These are phyloP conservation scores for Torymus aiolomorphi DNA, from an alignment of 2,888 invertebrate species.

Conservation along the genomic window DNA sequence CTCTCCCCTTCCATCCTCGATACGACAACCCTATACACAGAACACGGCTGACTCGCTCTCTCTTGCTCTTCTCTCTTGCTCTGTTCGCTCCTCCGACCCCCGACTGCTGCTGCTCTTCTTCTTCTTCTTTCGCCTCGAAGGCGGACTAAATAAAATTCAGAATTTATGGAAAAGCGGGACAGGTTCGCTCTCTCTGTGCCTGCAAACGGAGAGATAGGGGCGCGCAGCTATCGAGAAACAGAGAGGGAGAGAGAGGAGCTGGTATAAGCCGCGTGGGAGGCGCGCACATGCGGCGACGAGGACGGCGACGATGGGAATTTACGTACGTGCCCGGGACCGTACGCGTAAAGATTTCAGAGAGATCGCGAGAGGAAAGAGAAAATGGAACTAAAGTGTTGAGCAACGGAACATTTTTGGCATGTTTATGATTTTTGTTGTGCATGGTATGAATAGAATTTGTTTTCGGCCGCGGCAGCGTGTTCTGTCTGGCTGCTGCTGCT, in stretches of 20 bases:
- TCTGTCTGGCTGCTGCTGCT: no score
- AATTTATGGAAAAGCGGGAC: conserved; percentile 72
- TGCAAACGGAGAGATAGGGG: conserved; percentile 7
- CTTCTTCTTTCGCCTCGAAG: conserved; percentile 40
- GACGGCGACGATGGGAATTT: conserved; percentile 37
- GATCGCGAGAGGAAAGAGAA: conserved; percentile 1
- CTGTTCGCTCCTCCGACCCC: neutral
- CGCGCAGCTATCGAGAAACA: no score
- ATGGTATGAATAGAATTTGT: conserved; percentile 41
- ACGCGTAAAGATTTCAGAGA: conserved; percentile 23
- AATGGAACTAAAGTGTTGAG: conserved; percentile 51
- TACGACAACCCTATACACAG: neutral
- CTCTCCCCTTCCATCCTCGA: conserved; percentile 6
- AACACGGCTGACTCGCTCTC: neutral
- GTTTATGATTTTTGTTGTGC: conserved; percentile 44
- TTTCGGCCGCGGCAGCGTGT: neutral
- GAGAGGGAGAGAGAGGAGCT: no score
- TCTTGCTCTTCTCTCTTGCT: conserved; percentile 8
- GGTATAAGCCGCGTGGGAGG: no score
- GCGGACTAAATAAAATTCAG: conserved; percentile 71
- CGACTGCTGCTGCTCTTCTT: neutral
- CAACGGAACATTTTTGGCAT: conserved; percentile 55
- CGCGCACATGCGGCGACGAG: neutral
- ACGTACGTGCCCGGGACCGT: conserved; percentile 30
- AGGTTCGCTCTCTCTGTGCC: conserved; percentile 39